Evolutionary conservation across 2,797 vertebrate species (phyloP), one percentile per base, ranked within the genome.

Genomic region (Coregonus ussuriensis): DNA sequence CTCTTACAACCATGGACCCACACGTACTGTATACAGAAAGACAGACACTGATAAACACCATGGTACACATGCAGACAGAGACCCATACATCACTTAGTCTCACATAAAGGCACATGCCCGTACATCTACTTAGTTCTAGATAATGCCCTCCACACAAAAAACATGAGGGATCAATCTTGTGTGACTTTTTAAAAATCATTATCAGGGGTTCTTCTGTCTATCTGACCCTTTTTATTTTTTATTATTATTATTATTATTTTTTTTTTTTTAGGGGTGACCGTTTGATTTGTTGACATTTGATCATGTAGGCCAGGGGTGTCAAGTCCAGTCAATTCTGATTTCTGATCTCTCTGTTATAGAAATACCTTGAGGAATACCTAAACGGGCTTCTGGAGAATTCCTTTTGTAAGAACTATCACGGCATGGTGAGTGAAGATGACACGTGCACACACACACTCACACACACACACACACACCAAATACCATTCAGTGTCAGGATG

Each of bases 361-460:
- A 96, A 91, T 94, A 96, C 81, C 93, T 98, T 9, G 96, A 97
- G 77, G 95, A 95, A 72, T 96, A 98, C 77, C 93, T 98, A 79
- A 97, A 97, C 25, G 87, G 85, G 37, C 89, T 98, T 77, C 88
- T 98, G 86, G 95, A 95, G 41, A 96, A 94, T 79, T 72, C 79
- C 6, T 95, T 97, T 86, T 98, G 95, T 79, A 94, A 91, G 62
- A 96, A 95, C 82, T 94, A 95, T 82, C 94, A 93, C 52, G 95
- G 95, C 78, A 96, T 96, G 97, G 97, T 98, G 88, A 92, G 77
- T 56, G 25, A 41, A n/a, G 16, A 41, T 51, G 4, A 54, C 74
- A 66, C 18, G 70, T 14, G 56, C 77, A 41, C 0, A 66, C 31
- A 74, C 33, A 25, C 25, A 25, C 25, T 25, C 25, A 25, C 25